Evolutionary conservation across 2,888 invertebrate genomes (phyloP), one percentile per base, ranked within the genome.

Genomic region (Drosophila birchii): DNA sequence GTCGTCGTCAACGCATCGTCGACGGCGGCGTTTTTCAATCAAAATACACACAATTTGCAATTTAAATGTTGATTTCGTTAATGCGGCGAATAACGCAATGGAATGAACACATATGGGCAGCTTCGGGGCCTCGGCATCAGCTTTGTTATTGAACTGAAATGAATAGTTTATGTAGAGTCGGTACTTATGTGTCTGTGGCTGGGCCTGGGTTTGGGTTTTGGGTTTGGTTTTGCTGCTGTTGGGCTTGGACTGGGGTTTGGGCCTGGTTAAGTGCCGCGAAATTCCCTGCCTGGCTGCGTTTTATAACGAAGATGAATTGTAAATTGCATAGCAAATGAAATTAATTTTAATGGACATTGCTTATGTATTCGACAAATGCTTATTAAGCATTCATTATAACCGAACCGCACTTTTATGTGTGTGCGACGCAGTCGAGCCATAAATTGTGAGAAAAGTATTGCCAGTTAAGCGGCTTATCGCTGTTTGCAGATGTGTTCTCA

Each of bases 61-160:
- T 82, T 86, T 72, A 88, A 86, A 85, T 88, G 71, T 62, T 74
- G 75, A 80, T 78, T 71, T 67, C 76, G 78, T 80, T 86, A 86
- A 83, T 80, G 83, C 86, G 63, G 49, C 55, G 58, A 68, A 69
- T 72, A 78, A 54, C 63, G 70, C 66, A 73, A 71, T 78, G 59
- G 60, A 44, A 71, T 55, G 73, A 55, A 55, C 76, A 41, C 75
- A 81, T 71, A 70, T 73, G 69, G 67, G 58, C 62, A 61, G 75
- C 72, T 72, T 26, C 34, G 76, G 57, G 57, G 57, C 54, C 43
- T 54, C 75, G 53, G 41, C 64, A 53, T 11, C 60, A 38, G 70
- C 69, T 75, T 76, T 76, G 71, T 76, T 72, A 67, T 76, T 47
- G 59, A 61, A 76, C 72, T 70, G 75, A 74, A 77, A 76, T 56